These are phyloP conservation scores for Megaustenia siamemsis DNA, from an alignment of 2,888 invertebrate species.

Conservation along the genomic window DNA sequence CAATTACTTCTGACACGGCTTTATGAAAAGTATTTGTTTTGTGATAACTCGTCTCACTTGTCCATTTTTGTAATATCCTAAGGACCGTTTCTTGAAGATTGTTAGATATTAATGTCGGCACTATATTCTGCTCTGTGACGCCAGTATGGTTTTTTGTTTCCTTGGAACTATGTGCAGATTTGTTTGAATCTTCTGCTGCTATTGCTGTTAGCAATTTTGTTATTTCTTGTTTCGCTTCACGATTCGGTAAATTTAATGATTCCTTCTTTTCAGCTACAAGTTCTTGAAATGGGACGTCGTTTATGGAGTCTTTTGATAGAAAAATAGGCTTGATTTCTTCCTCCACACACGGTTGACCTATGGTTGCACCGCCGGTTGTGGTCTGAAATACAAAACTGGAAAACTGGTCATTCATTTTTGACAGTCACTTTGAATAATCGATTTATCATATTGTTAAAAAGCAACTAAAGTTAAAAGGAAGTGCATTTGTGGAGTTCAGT, in stretches of 20 bases:
- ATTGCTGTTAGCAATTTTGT: conserved; percentile 38
- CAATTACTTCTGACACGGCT: conserved; percentile 13
- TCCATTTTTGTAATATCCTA: too few species aligned
- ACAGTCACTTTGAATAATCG: too few species aligned
- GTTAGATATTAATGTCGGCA: too few species aligned
- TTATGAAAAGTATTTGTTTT: neutral
- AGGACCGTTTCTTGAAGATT: too few species aligned
- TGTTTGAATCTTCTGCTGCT: neutral
- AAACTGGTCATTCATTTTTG: conserved; percentile 18
- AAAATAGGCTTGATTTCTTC: neutral
- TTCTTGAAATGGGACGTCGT: conserved; percentile 51
- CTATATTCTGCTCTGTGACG: too few species aligned
- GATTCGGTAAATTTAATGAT: conserved; percentile 22
- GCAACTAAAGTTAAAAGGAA: too few species aligned
- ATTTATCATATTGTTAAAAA: too few species aligned
- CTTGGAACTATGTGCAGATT: too few species aligned
- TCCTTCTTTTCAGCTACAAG: neutral
- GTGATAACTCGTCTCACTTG: neutral
- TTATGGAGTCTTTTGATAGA: too few species aligned
- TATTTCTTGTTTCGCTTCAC: conserved; percentile 47
- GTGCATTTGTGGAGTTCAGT: too few species aligned
- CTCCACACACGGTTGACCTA: neutral
- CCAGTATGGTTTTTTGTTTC: too few species aligned
- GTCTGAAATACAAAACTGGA: conserved; percentile 26
- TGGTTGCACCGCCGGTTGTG: conserved; percentile 42